These are phyloP conservation scores for Hypotaenidia okinawae DNA, from an alignment of 2,797 vertebrate genomes.

Conservation along the genomic window DNA sequence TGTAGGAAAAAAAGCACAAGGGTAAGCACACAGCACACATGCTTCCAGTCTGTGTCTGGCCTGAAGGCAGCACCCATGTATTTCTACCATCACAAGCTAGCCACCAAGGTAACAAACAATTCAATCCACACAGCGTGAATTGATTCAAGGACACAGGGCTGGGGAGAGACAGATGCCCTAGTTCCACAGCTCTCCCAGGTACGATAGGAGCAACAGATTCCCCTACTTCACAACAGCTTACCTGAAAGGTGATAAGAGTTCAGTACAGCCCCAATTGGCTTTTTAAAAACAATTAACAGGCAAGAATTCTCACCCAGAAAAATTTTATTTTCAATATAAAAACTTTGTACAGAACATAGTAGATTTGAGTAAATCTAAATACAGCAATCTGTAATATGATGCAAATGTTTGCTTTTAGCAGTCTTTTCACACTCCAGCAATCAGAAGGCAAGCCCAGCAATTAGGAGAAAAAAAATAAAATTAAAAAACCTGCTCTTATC, in stretches of 20 bases:
- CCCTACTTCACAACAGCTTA: not conserved
- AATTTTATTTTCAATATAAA: constrained; percentile 78
- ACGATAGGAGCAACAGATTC: not conserved
- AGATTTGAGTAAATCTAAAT: constrained; percentile 54
- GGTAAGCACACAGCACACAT: not conserved
- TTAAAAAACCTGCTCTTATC: not conserved
- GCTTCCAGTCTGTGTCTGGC: not conserved
- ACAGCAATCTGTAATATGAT: constrained; percentile 15
- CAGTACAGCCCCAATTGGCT: not conserved
- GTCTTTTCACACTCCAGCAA: constrained; percentile 31
- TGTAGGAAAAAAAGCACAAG: not conserved
- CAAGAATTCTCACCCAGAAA: constrained; percentile 34
- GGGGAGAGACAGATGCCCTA: not conserved
- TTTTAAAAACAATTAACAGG: not conserved
- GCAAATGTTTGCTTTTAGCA: not conserved
- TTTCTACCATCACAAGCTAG: not conserved
- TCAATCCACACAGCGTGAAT: not conserved
- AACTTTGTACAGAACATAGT: constrained; percentile 52
- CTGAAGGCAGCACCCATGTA: not conserved
- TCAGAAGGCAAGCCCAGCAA: constrained; percentile 37
- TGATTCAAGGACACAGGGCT: not conserved
- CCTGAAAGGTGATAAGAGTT: not conserved
- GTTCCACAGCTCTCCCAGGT: not conserved
- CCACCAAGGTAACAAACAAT: not conserved
- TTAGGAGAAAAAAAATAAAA: not conserved